Evolutionary conservation across 2,113 vertebrate species (phyloP), one percentile per base, ranked within the genome.

Genomic region (Protobothrops flavoviridis): DNA sequence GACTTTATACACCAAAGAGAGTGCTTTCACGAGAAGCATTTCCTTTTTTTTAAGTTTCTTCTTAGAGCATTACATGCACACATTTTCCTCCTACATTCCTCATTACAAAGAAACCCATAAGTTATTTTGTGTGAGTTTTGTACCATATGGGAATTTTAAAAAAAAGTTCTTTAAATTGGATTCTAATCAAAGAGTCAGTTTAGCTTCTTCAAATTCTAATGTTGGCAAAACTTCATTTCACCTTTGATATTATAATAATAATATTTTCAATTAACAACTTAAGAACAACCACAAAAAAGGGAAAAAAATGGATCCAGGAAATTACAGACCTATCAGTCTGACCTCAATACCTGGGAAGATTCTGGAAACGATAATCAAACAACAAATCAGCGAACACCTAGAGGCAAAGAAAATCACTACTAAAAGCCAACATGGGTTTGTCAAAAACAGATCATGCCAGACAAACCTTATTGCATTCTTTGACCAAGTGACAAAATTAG

Each of bases 101-200:
- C 95, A 94, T 96, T 93, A 95, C 92, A 95, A 97, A 96, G 95
- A 87, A 85, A 94, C 94, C 87, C 11, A 92, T 90, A 89, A 96
- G 91, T 95, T 96, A 93, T 96, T 97, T 93, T 96, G 87, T 97
- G 94, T 95, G 93, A 48, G 59, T 95, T 95, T 90, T 91, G 92
- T 91, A 93, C 5, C 1, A 91, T 74, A 86, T 94, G 93, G 88
- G 93, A 95, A 94, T 94, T 96, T 39, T 59, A 95, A 95, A 96
- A 95, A 94, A 96, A 95, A 94, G 91, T 94, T 85, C 96, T 97
- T 97, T 97, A 96, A 97, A 96, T 94, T 97, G 94, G 94, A 93
- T 96, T 87, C 92, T 95, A 0, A 0, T 94, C 94, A 95, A 96
- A 94, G 89, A 94, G 59, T 94, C 12, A 7, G 43, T 94, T 92